phyloP scores from a whole-genome alignment of 2,113 vertebrate species.

The Nicator chloris region DNA sequence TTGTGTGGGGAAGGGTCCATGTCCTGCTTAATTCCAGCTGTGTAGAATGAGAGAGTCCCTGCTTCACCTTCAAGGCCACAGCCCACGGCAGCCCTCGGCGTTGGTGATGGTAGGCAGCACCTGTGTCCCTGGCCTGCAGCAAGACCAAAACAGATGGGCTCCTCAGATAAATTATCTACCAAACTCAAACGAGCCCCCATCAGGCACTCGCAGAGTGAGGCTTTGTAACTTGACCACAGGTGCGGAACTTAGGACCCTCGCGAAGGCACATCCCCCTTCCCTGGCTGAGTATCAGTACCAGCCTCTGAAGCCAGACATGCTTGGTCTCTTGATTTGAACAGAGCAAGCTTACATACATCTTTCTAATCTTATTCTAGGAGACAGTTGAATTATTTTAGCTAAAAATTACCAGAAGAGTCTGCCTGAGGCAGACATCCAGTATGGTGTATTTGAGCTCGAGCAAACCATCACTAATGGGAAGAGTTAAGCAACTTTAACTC shows the following conservation, averaged over 20 bases:
- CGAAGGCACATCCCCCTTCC: background rate
- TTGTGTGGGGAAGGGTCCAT: background rate
- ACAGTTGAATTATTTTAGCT: constrained; percentile 31
- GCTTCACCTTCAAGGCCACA: background rate
- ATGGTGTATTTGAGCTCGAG: background rate
- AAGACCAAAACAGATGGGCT: background rate
- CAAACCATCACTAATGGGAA: background rate
- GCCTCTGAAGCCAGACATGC: background rate
- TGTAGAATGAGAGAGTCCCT: background rate
- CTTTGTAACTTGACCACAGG: background rate
- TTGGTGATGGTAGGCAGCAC: background rate
- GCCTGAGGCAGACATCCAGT: background rate
- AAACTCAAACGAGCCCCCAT: background rate
- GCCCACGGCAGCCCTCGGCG: accelerated
- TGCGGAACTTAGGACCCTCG: background rate
- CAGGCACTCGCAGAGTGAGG: background rate
- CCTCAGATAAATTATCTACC: background rate
- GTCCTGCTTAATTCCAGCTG: background rate
- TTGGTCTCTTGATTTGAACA: background rate
- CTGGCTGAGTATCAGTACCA: background rate
- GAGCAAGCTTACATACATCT: background rate
- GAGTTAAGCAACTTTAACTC: background rate
- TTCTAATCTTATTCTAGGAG: constrained; percentile 21
- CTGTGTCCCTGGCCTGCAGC: background rate
- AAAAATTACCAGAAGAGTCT: constrained; percentile 2